Evolutionary conservation across 2,888 invertebrate species (phyloP).

Genomic region (Octodonta nipae): DNA sequence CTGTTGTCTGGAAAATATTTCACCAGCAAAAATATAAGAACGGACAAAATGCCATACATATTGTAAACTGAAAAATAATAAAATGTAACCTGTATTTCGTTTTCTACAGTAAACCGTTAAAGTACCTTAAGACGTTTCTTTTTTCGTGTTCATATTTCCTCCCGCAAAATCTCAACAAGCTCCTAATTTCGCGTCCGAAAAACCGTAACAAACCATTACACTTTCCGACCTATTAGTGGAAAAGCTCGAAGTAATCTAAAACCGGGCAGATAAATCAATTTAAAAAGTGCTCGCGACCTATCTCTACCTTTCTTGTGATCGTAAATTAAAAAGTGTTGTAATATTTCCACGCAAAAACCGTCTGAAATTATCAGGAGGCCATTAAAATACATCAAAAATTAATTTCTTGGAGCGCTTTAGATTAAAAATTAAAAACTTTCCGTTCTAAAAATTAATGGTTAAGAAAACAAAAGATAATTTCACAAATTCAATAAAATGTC

Average conservation of each 20-base stretch:
- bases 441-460: slow-evolving; percentile 34
- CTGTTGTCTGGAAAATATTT: slow-evolving; percentile 1
- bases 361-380: slow-evolving; percentile 22
- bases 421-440: slow-evolving; percentile 35
- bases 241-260: too few species aligned
- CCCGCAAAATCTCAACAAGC: too few species aligned
- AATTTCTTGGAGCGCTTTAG: slow-evolving; percentile 29
- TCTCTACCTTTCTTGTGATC: slow-evolving; percentile 9
- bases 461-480: slow-evolving; percentile 37
- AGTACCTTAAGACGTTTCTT: too few species aligned
- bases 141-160: too few species aligned
- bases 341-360: slow-evolving; percentile 18
- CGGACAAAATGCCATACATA: too few species aligned
- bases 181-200: too few species aligned
- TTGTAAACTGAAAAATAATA: too few species aligned
- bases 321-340: slow-evolving; percentile 17
- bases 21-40: slow-evolving; percentile 1
- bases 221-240: too few species aligned
- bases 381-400: slow-evolving; percentile 32
- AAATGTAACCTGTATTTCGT: too few species aligned
- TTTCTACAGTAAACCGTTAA: too few species aligned
- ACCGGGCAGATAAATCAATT: slow-evolving; percentile 11
- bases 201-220: too few species aligned
- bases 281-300: slow-evolving; percentile 7
- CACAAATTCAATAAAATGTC: slow-evolving; percentile 32